Percentiles rank a stretch among this genome's conserved stretches.
phyloP scores from a whole-genome alignment of 2,113 vertebrate species.

The Phoxinus phoxinus region DNA sequence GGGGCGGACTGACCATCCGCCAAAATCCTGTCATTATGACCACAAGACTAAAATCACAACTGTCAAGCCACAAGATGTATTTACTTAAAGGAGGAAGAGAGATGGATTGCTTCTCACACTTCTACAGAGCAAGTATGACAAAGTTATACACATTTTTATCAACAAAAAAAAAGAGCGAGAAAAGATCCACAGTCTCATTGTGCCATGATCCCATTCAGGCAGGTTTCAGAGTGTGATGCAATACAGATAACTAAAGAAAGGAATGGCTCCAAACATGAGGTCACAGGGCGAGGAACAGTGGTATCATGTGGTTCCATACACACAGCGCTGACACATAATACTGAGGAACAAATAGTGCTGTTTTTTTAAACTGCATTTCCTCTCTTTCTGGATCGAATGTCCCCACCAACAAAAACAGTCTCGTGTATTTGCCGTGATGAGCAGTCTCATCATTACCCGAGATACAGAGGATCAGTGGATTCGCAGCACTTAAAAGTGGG shows the following conservation, averaged over 20 bases:
- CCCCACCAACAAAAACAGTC: conserved; percentile 56
- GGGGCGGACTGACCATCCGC: not conserved
- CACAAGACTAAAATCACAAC: not conserved
- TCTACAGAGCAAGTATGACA: conserved; percentile 14
- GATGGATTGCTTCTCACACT: not conserved
- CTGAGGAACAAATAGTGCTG: conserved; percentile 64
- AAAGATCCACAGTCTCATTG: conserved; percentile 2
- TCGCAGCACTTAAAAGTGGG: conserved; percentile 24
- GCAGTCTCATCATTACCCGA: conserved; percentile 41
- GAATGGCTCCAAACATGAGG: conserved; percentile 61
- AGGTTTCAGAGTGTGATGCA: conserved; percentile 52
- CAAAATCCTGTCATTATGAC: not conserved
- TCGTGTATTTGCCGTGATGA: conserved; percentile 60
- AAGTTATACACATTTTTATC: not conserved
- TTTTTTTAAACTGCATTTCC: conserved; percentile 58
- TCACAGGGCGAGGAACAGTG: conserved; percentile 63
- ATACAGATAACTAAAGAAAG: conserved; percentile 43
- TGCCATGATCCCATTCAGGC: conserved; percentile 43
- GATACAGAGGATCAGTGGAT: conserved; percentile 13
- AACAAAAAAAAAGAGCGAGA: not conserved
- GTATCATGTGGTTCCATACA: conserved; percentile 63
- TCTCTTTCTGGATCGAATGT: conserved; percentile 59
- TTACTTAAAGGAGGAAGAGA: conserved; percentile 9
- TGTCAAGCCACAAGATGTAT: conserved; percentile 22
- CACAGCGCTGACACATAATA: conserved; percentile 63